phyloP scores from a whole-genome alignment of 2,113 vertebrate genomes.

The Chionomys nivalis region DNA sequence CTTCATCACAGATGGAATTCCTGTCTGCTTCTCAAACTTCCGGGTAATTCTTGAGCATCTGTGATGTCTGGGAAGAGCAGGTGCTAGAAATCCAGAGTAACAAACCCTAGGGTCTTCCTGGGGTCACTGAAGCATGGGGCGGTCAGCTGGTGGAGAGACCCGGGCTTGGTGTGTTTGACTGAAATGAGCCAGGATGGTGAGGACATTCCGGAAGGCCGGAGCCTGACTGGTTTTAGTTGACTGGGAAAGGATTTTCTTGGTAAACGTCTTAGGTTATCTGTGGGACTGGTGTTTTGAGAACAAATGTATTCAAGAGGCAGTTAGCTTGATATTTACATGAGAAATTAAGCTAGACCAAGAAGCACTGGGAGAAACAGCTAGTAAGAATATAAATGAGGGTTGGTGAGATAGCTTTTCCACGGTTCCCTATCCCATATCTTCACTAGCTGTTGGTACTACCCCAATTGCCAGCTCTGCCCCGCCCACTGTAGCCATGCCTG shows the following conservation, averaged over 20 bases:
- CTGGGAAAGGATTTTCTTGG: neutral
- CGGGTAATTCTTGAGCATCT: neutral
- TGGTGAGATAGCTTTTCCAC: too few relatives aligned
- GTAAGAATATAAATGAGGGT: neutral
- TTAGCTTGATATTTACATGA: neutral
- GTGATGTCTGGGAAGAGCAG: neutral
- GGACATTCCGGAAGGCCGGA: neutral
- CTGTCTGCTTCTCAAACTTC: neutral
- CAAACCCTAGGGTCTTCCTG: neutral
- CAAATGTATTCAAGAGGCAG: neutral
- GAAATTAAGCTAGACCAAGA: neutral
- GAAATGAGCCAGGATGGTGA: neutral
- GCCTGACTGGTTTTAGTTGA: neutral
- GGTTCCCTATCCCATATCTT: too few relatives aligned
- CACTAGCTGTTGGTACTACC: too few relatives aligned
- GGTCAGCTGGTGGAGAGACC: neutral
- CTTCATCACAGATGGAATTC: neutral
- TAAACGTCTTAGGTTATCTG: neutral
- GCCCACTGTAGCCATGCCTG: too few relatives aligned
- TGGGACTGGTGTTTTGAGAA: neutral
- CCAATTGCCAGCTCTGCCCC: too few relatives aligned
- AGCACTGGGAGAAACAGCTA: neutral
- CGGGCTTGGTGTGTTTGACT: too few relatives aligned
- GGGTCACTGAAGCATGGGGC: too few relatives aligned
- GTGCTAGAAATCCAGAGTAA: neutral